Conservation (phyloP, 1,140 invertebrate genomes). For the Cyclargus thomasi region DNA sequence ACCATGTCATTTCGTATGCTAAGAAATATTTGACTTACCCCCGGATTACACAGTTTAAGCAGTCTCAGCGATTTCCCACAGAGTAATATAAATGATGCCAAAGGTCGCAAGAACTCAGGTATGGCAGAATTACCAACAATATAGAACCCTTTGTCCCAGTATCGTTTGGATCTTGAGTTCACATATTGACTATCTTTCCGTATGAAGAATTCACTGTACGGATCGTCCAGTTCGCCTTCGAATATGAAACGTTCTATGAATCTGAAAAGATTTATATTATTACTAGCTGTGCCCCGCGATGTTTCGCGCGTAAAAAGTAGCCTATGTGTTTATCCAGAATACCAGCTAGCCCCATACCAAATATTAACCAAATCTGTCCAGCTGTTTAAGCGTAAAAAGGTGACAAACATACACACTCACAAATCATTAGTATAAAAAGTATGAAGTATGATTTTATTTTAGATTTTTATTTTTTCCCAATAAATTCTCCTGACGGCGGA, state of each 20-base stretch:
- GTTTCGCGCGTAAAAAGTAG: no score
- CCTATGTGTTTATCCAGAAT: no score
- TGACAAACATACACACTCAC: no score
- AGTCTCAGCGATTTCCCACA: slow-evolving; percentile 78
- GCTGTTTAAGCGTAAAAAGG: no score
- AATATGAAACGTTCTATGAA: slow-evolving; percentile 80
- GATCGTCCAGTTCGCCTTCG: slow-evolving; percentile 77
- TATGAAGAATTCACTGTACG: slow-evolving; percentile 79
- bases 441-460: no score
- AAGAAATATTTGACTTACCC: slow-evolving; percentile 57
- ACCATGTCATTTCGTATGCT: no score
- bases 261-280: slow-evolving; percentile 44
- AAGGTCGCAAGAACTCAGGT: slow-evolving; percentile 74
- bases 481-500: no score
- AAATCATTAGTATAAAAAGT: no score
- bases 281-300: no score
- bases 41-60: slow-evolving; percentile 77
- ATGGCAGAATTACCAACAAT: slow-evolving; percentile 72
- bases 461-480: no score
- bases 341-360: no score
- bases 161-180: slow-evolving; percentile 73
- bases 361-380: no score
- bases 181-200: slow-evolving; percentile 73
- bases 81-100: slow-evolving; percentile 75
- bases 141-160: slow-evolving; percentile 78